Evolutionary conservation across 2,113 vertebrate genomes (phyloP), one percentile per base, ranked within the genome.

Genomic region (Bostrychus sinensis): DNA sequence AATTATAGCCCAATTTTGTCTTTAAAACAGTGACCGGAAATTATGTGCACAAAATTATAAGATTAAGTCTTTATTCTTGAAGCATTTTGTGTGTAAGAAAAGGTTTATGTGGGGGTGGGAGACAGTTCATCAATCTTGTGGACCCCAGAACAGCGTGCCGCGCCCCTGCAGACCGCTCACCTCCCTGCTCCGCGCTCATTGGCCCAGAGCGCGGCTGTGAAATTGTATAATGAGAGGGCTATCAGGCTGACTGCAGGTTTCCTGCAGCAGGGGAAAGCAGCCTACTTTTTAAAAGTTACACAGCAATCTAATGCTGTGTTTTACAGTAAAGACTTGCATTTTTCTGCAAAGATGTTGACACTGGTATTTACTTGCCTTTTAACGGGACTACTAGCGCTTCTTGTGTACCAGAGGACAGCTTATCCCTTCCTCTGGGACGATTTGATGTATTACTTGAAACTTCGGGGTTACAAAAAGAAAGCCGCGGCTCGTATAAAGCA

Each of bases 361-460:
- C 25, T 70, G 7, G 84, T 91, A 81, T 14, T 94, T 0, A 46
- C 78, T 2, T 84, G 88, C 0, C 14, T 91, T 0, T 61, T 84
- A 0, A 86, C 90, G 0, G 94, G 91, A 0, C 2, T 93, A 0
- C 9, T 86, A 19, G 87, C 88, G 0, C 71, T 95, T 12, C 65
- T 90, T 12, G 13, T 93, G 0, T 2, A 92, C 19, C 95, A 95
- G 85, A 91, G 80, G 37, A 64, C 75, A 6, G 13, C 80, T 1
- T 89, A 89, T 19, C 94, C 94, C 0, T 94, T 91, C 81, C 92
- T 96, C 56, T 96, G 94, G 93, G 30, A 51, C 0, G 96, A 98
- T 58, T 50, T 97, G 70, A 69, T 81, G 1, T 93, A 91, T 69
- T 80, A 93, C 83, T 22, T 91, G 19, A 94, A 91, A 61, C 88